Base-by-base conservation (phyloP, 1,140 invertebrate species). In the Acyrthosiphon pisum region DNA sequence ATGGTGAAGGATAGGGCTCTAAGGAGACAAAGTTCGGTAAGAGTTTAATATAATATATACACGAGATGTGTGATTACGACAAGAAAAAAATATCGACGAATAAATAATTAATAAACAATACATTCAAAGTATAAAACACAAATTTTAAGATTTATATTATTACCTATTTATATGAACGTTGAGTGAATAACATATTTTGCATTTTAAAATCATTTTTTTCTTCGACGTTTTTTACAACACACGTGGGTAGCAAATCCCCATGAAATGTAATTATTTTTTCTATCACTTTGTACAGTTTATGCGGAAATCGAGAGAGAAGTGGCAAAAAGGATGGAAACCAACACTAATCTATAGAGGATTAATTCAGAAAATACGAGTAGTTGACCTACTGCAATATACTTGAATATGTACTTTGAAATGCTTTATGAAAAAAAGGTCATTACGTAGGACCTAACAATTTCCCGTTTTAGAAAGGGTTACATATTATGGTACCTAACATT, bases 341-440 rank as follows among this genome's bases (percentile, higher is more conserved):
- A 76, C n/a, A 76, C 60, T 76, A n/a, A 76, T 76, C 60, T n/a
- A 23, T 53, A 76, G 60, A 76, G n/a, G 60, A 76, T 76, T 76
- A 76, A 76, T 76, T 76, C n/a, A n/a, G n/a, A 76, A 76, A 76
- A 76, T 76, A 76, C 60, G n/a, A 76, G 60, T 76, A 76, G 60
- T 76, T 76, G 60, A 76, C 60, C 60, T 76, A 76, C 60, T 76
- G 60, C 14, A 35, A 76, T 76, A 76, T 76, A 76, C 60, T n/a
- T n/a, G n/a, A n/a, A n/a, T n/a, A n/a, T 30, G 60, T 76, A 76
- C 60, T 76, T n/a, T n/a, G 30, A 76, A 76, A 76, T n/a, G 18
- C 30, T n/a, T n/a, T 76, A 76, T n/a, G n/a, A n/a, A 76, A 76
- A 76, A 76, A 76, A 35, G 30, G 30, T 76, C 60, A 76, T 76